Evolutionary conservation across 2,797 vertebrate species (phyloP).

Genomic region (Melanotaenia trifasciata): DNA sequence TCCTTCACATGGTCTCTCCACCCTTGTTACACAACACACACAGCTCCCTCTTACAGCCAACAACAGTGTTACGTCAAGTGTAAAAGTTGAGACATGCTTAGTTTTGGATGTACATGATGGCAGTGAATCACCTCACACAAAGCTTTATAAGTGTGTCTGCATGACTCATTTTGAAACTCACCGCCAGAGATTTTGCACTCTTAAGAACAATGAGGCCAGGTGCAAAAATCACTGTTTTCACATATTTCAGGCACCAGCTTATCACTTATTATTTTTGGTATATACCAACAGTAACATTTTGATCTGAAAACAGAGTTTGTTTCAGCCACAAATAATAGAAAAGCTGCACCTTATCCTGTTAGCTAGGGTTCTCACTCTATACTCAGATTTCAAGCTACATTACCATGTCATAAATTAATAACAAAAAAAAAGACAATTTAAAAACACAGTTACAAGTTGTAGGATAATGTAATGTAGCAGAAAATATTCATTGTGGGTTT

Average conservation of each 20-base stretch:
- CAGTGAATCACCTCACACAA: no score
- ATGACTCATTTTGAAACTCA: no score
- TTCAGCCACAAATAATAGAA: background rate
- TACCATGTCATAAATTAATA: background rate
- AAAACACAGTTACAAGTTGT: background rate
- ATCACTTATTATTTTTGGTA: background rate
- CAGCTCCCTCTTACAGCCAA: no score
- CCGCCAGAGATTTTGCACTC: no score
- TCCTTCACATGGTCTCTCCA: no score
- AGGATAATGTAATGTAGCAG: background rate
- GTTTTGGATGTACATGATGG: no score
- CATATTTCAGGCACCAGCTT: background rate
- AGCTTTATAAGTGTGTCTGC: no score
- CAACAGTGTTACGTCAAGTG: no score
- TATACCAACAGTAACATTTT: background rate
- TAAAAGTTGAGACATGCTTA: no score
- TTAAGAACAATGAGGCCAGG: no score
- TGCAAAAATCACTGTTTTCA: background rate
- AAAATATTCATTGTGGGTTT: background rate
- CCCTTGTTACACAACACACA: no score
- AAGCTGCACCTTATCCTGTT: background rate
- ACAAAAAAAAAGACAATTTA: background rate
- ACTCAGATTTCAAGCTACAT: background rate
- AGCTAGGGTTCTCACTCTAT: background rate
- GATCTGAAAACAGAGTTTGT: background rate